Evolutionary conservation across 2,888 invertebrate genomes (phyloP).

Genomic region (Eupithecia inturbata): DNA sequence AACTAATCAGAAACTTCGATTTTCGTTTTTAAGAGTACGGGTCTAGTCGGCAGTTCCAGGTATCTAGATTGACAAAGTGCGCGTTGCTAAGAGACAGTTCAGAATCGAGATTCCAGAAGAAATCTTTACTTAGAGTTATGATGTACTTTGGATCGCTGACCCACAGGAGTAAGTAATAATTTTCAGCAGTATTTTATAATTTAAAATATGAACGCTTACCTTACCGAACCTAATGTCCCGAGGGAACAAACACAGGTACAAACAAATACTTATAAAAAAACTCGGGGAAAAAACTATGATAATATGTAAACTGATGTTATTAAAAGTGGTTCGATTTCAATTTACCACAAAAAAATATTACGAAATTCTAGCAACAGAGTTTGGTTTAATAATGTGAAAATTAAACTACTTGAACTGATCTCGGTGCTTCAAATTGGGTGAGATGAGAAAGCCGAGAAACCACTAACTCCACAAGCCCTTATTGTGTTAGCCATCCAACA

Average conservation of each 20-base stretch:
- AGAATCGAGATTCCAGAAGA: too few relatives aligned
- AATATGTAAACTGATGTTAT: not conserved
- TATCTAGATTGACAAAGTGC: too few relatives aligned
- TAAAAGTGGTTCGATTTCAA: not conserved
- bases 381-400: not conserved
- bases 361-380: not conserved
- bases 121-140: not conserved
- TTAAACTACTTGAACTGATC: not conserved
- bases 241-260: not conserved
- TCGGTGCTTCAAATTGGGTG: conserved; percentile 21
- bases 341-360: not conserved
- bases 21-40: too few relatives aligned
- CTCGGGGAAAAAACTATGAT: not conserved
- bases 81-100: not conserved
- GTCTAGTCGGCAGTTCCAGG: too few relatives aligned
- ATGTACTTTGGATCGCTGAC: not conserved
- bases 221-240: not conserved
- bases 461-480: conserved; percentile 1
- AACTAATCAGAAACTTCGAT: too few relatives aligned
- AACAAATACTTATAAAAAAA: not conserved
- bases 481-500: not conserved
- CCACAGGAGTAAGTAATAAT: not conserved
- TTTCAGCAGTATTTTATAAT: not conserved
- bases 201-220: too few relatives aligned
- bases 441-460: conserved; percentile 11